Conservation (phyloP, 1,140 invertebrate genomes). For the Lepidurus apus region DNA sequence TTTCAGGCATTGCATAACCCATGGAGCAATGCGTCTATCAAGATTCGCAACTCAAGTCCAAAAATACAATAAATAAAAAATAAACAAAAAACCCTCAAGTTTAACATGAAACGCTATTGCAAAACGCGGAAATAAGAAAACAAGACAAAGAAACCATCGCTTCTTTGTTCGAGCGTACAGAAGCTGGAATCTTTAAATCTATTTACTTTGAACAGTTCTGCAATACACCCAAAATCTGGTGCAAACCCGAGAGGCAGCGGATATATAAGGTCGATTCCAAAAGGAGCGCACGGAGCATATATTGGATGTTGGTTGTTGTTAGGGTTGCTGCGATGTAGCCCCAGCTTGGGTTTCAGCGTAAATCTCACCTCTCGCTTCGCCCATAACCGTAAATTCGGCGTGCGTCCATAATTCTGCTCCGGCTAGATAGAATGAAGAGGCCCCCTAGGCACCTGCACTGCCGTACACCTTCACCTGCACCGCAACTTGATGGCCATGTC, state of each 20-base stretch:
- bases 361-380: slow-evolving; percentile 12
- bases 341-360: background rate
- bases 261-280: background rate
- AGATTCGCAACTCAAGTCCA: too few species aligned
- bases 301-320: slow-evolving; percentile 15
- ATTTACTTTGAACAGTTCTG: too few species aligned
- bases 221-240: background rate
- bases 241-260: background rate
- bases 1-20: too few species aligned
- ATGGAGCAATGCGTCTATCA: too few species aligned
- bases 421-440: slow-evolving; percentile 18
- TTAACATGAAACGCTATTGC: too few species aligned
- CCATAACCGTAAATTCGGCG: slow-evolving; percentile 13
- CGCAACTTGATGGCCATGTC: slow-evolving; percentile 17
- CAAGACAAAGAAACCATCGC: too few species aligned
- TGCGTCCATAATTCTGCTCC: slow-evolving; percentile 13
- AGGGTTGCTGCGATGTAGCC: background rate
- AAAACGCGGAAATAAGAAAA: too few species aligned
- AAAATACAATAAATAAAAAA: too few species aligned
- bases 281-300: slow-evolving; percentile 3
- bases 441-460: slow-evolving; percentile 16
- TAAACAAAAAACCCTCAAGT: too few species aligned
- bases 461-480: slow-evolving; percentile 20
- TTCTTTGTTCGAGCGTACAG: too few species aligned
- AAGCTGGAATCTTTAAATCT: too few species aligned